Percentiles rank a stretch among this genome's conserved stretches.
Evolutionary conservation across 2,888 invertebrate species (phyloP).

Genomic region (Ganaspis brasiliensis): DNA sequence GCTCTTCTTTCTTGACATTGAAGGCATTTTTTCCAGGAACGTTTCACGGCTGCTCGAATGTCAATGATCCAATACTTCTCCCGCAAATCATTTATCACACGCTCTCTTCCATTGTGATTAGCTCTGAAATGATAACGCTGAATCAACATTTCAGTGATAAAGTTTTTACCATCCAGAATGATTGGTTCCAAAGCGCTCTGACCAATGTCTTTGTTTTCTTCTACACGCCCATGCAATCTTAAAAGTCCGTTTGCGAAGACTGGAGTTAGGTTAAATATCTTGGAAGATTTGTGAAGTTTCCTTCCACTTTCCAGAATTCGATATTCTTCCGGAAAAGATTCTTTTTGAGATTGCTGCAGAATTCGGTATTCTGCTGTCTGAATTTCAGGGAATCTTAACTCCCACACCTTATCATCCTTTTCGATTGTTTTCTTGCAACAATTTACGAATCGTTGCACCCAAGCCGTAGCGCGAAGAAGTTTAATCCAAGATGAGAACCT

Average conservation of each 20-base stretch:
- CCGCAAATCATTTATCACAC: slow-evolving; percentile 56
- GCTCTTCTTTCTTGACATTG: slow-evolving; percentile 33
- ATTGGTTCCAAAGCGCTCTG: slow-evolving; percentile 55
- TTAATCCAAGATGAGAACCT: slow-evolving; percentile 44
- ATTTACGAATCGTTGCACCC: slow-evolving; percentile 1
- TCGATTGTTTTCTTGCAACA: neutral
- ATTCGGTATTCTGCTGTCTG: neutral
- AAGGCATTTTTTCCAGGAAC: slow-evolving; percentile 16
- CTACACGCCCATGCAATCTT: slow-evolving; percentile 15
- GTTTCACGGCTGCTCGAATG: slow-evolving; percentile 46
- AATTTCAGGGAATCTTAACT: neutral
- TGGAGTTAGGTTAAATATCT: neutral
- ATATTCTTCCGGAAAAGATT: slow-evolving; percentile 31
- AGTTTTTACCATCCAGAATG: slow-evolving; percentile 53
- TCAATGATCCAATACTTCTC: slow-evolving; percentile 54
- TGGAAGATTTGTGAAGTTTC: neutral
- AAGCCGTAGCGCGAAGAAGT: slow-evolving; percentile 27
- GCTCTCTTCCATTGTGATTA: slow-evolving; percentile 52
- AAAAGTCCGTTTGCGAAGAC: neutral
- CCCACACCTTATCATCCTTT: neutral
- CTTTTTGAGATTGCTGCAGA: slow-evolving; percentile 11
- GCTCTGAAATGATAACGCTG: slow-evolving; percentile 45
- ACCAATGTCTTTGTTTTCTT: slow-evolving; percentile 37
- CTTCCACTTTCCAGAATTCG: neutral
- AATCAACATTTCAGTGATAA: slow-evolving; percentile 41